These are phyloP conservation scores for Hypotaenidia philippensis DNA, from an alignment of 2,797 vertebrate species.

Conservation along the genomic window DNA sequence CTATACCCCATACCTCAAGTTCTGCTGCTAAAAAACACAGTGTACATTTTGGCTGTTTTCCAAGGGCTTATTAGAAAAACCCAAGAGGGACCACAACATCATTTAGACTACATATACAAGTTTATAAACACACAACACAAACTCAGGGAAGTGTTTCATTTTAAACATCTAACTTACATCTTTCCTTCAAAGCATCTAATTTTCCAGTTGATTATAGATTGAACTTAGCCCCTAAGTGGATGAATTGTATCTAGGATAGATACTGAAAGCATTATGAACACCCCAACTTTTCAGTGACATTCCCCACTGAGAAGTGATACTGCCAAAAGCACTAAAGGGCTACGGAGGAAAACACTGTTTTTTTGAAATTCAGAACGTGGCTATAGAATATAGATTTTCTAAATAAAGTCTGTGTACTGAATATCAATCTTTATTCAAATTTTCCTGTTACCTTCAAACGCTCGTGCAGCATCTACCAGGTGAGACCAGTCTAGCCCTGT, in stretches of 20 bases:
- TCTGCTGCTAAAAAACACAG: not conserved
- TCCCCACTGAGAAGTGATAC: not conserved
- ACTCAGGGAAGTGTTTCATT: not conserved
- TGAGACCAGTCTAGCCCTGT: conserved; percentile 95
- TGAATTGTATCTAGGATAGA: not conserved
- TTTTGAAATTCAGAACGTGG: not conserved
- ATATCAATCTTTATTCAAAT: conserved; percentile 55
- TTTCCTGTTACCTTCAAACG: conserved; percentile 94
- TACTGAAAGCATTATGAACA: not conserved
- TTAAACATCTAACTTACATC: not conserved
- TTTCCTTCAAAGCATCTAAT: not conserved
- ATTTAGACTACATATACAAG: not conserved
- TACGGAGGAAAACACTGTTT: not conserved
- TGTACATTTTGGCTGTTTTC: not conserved
- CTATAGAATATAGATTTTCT: not conserved
- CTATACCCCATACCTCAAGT: not conserved
- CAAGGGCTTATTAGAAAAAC: not conserved
- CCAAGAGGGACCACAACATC: not conserved
- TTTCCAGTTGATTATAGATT: not conserved
- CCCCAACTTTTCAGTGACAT: not conserved
- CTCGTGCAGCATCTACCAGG: conserved; percentile 95
- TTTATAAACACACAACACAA: not conserved
- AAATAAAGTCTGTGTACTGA: not conserved
- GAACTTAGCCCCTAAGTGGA: not conserved
- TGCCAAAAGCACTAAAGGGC: conserved; percentile 3